Conservation (phyloP, 1,140 invertebrate genomes). For the Tribolium madens region DNA sequence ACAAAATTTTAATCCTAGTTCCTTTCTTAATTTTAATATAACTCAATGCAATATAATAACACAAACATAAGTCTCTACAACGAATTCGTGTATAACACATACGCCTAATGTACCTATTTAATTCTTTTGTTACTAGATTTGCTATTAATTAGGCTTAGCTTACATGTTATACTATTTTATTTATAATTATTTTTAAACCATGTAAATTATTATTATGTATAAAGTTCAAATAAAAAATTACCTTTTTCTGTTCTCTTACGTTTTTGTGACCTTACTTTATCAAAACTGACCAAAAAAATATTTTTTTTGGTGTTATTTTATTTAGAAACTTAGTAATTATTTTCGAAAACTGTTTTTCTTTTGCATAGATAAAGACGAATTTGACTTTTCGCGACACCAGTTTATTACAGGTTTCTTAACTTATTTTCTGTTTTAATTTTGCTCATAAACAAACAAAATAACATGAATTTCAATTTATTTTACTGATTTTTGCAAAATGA, state of each 20-base stretch:
- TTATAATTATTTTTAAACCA: not conserved
- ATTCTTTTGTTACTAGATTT: not conserved
- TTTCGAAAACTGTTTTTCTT: no score
- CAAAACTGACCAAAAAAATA: no score
- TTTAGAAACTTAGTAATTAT: no score
- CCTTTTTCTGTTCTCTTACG: not conserved
- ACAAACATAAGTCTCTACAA: not conserved
- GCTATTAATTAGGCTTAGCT: not conserved
- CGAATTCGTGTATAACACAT: not conserved
- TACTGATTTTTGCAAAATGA: no score
- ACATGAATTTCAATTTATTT: no score
- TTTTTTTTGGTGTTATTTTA: no score
- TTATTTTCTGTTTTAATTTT: no score
- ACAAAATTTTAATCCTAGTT: not conserved
- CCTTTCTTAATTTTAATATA: not conserved
- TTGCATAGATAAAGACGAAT: no score
- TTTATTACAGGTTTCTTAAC: no score
- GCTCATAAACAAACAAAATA: no score
- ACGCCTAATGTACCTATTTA: not conserved
- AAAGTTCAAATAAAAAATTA: not conserved
- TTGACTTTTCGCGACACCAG: no score
- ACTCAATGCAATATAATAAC: not conserved
- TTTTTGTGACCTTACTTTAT: no score
- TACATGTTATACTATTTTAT: not conserved
- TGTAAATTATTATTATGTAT: not conserved